Evolutionary conservation across 2,888 invertebrate species (phyloP).

Genomic region (Protophormia terraenovae): DNA sequence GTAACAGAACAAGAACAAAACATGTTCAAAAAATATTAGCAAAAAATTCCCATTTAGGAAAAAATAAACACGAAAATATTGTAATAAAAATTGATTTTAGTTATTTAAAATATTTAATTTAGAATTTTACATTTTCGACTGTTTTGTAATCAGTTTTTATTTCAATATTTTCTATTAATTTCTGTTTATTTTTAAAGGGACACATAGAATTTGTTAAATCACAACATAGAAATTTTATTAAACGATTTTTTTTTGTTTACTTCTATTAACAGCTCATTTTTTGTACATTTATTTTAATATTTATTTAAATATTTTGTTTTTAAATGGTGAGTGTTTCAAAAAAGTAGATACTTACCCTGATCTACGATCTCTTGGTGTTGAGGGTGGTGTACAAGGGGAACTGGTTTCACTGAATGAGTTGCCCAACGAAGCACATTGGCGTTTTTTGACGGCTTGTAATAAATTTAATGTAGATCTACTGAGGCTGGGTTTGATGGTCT

Average conservation of each 20-base stretch:
- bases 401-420: constrained; percentile 81
- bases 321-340: not conserved
- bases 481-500: constrained; percentile 82
- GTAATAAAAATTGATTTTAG: not conserved
- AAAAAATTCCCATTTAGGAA: not conserved
- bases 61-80: not conserved
- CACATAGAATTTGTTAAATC: not conserved
- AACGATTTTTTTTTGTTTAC: constrained; percentile 5
- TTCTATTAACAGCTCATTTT: constrained; percentile 55
- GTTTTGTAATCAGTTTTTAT: not conserved
- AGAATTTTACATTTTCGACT: not conserved
- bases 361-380: constrained; percentile 80
- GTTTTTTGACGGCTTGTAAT: constrained; percentile 80
- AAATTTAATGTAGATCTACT: constrained; percentile 81
- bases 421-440: constrained; percentile 80
- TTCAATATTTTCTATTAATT: not conserved
- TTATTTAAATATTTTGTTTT: not conserved
- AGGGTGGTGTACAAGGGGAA: constrained; percentile 81
- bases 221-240: constrained; percentile 44
- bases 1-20: constrained; percentile 1
- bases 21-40: constrained; percentile 7
- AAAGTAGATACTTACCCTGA: constrained; percentile 77
- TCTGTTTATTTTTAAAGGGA: not conserved
- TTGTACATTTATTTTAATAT: constrained; percentile 62
- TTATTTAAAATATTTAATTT: too few relatives aligned